Base-by-base conservation (phyloP, 2,888 invertebrate genomes). In the Rhodophaea formosa region DNA sequence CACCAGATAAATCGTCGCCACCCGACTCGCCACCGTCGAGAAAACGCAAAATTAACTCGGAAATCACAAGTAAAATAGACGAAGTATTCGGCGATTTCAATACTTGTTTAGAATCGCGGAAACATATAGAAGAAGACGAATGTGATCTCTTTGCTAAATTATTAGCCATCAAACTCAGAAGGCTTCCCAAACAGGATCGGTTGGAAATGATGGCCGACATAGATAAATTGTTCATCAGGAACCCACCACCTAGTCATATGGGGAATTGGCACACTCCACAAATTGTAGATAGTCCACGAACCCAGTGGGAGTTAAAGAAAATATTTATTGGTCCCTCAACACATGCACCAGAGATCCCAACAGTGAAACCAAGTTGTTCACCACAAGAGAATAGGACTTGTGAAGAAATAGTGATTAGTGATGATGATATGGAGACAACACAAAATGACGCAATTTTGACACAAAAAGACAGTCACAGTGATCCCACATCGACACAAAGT, bases 31-130 rank as follows among this genome's bases (percentile, higher is more conserved):
- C 3, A 2, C 7, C 47, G 14, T 32, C 32, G 3, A 32, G 35
- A 8, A 35, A 51, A 51, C 51, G 51, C 17, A 51, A 39, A 35
- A 5, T 8, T 8, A 10, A 8, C 8, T 51, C 51, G 1, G 10
- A 17, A 12, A 7, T 51, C 3, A 35, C 35, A 7, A 16, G 17
- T 12, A 12, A 51, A 16, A 51, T 51, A n/a, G 51, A 51, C 7
- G 35, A 51, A n/a, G 35, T 51, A 12, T 51, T 51, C 12, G 35
- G 17, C 10, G 35, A 39, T 51, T 51, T 51, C 17, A 51, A 35
- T 12, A 51, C 16, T 17, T 15, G 35, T n/a, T 15, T 51, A 35
- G 51, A 51, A 2, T 35, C 12, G 1, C 8, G 51, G 16, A 51
- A 51, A 17, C 35, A 17, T 7, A 7, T 51, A 1, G 51, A 51